Conservation (phyloP, 2,888 invertebrate species). For the Lepeophtheirus nordmannii region DNA sequence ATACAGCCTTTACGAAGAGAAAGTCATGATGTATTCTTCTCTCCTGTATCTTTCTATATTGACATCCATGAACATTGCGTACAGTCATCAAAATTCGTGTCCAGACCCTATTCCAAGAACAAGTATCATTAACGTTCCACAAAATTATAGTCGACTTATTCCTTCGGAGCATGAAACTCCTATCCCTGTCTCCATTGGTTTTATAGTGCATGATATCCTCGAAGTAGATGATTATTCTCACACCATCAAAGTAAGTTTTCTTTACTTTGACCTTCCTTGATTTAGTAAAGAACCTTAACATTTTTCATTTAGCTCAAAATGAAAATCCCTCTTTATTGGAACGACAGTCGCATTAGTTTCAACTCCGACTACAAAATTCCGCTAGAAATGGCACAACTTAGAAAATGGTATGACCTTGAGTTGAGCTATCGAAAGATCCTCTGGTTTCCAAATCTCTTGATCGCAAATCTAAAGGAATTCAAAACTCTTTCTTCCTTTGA, state of each 20-base stretch:
- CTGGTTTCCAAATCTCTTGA: background rate
- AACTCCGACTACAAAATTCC: background rate
- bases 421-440: background rate
- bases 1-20: too few relatives aligned
- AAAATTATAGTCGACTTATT: too few relatives aligned
- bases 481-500: constrained; percentile 8
- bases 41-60: too few relatives aligned
- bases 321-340: constrained; percentile 11
- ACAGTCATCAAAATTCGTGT: too few relatives aligned
- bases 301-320: constrained; percentile 14
- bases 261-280: background rate
- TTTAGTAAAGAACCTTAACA: too few relatives aligned
- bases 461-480: constrained; percentile 9
- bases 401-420: background rate
- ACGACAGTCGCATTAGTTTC: background rate
- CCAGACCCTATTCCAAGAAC: too few relatives aligned
- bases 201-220: background rate
- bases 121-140: too few relatives aligned
- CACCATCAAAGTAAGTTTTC: background rate
- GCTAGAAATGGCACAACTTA: background rate
- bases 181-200: background rate
- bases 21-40: too few relatives aligned
- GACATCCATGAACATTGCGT: too few relatives aligned
- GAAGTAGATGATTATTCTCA: background rate
- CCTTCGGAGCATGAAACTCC: background rate